Percentiles rank a stretch among this genome's conserved stretches.
These are phyloP conservation scores for Cryptoprocta ferox DNA, from an alignment of 2,797 vertebrate species.

Conservation along the genomic window DNA sequence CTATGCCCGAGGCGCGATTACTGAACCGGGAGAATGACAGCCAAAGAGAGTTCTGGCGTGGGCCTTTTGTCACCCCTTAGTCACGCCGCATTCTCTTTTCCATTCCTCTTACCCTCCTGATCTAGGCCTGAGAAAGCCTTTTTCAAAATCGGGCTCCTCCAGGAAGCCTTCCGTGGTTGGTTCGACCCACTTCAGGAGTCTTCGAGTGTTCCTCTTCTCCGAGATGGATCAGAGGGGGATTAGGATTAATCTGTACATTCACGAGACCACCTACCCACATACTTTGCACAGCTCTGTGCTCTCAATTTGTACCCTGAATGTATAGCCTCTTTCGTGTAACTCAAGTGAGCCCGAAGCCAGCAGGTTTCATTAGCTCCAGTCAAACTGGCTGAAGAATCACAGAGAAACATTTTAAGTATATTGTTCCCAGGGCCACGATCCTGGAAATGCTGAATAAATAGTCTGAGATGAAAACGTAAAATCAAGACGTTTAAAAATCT, in stretches of 20 bases:
- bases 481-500: background rate
- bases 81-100: background rate
- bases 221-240: background rate
- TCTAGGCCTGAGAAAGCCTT: background rate
- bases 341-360: background rate
- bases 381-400: background rate
- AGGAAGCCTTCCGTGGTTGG: background rate
- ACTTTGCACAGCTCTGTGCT: background rate
- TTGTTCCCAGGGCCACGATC: background rate
- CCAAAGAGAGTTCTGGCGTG: rapidly evolving
- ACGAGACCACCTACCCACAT: background rate
- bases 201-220: background rate
- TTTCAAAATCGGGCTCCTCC: background rate
- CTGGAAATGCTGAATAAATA: background rate
- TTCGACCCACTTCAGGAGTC: no score
- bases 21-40: rapidly evolving
- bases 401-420: background rate
- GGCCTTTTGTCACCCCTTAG: background rate
- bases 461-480: background rate
- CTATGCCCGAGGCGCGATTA: rapidly evolving
- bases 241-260: background rate
- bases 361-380: background rate
- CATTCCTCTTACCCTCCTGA: background rate
- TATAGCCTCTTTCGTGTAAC: background rate
- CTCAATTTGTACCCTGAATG: background rate